Evolutionary conservation across 1,140 invertebrate genomes (phyloP), one percentile per base, ranked within the genome.

Genomic region (Cyrtorhinus lividipennis): DNA sequence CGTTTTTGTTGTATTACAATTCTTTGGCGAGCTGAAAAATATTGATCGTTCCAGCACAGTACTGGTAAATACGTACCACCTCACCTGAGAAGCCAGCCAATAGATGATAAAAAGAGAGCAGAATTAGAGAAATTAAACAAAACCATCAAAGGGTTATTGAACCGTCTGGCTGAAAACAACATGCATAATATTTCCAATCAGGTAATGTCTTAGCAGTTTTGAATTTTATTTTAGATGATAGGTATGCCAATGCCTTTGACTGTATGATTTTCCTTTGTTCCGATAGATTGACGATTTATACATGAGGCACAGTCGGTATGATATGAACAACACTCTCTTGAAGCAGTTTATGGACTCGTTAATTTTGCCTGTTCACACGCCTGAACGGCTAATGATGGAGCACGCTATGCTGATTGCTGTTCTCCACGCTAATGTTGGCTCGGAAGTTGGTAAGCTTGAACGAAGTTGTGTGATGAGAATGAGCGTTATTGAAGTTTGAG

Each of bases 341-440:
- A 73, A 76, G 26, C 69, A 94, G 24, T 81, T 90, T 67, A 69
- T 81, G 5, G 85, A 87, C 61, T 82, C 86, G 0, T 68, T 90
- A 61, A 68, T 92, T 44, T 69, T 78, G 0, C 68, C 75, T 15
- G 74, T 82, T 0, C 67, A 81, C 15, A 83, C 84, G 23, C 86
- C 92, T 1, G 88, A 92, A 68, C 74, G 90, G 27, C 77, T 96
- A 66, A 75, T 91, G 0, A 81, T 88, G 53, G 93, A 96, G 70
- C 84, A 94, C 70, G 81, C 86, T 57, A 82, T 94, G 69, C 72
- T 96, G 0, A 76, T 96, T 18, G 80, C 88, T 0, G 80, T 92
- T 62, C 73, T 96, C 5, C 92, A 95, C 74, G 88, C 88, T 0
- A 95, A 95, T 76, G 80, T 96, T 65, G 94, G 89, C 18, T 83